phyloP scores from a whole-genome alignment of 1,140 invertebrate species.

The Eulimnadia texana region DNA sequence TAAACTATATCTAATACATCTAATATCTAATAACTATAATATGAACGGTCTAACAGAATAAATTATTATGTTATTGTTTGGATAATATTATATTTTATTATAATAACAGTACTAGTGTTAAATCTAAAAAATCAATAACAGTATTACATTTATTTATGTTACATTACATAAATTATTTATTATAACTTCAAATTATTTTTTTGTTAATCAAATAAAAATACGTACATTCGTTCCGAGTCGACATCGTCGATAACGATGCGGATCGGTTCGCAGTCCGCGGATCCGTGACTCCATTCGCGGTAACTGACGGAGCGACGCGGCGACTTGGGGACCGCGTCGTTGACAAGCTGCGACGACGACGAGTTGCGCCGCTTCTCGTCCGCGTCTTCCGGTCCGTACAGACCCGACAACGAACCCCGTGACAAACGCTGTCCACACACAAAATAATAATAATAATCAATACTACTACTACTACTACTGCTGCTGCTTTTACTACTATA shows the following conservation, averaged over 20 bases:
- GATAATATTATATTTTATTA: too few species aligned
- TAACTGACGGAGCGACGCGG: conserved; percentile 50
- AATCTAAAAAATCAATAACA: too few species aligned
- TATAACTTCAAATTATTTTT: neutral
- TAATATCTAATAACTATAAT: too few species aligned
- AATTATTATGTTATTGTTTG: too few species aligned
- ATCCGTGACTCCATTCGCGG: conserved; percentile 33
- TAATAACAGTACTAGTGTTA: too few species aligned
- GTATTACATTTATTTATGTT: neutral
- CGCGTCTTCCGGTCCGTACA: conserved; percentile 15
- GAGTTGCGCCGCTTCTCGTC: conserved; percentile 52
- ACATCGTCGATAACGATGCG: conserved; percentile 86
- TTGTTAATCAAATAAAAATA: neutral
- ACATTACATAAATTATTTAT: neutral
- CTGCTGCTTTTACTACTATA: too few species aligned
- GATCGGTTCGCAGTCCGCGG: conserved; percentile 66
- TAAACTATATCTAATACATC: too few species aligned
- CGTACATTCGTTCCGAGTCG: conserved; percentile 32
- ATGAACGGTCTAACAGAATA: too few species aligned
- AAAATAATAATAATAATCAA: too few species aligned
- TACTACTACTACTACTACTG: too few species aligned
- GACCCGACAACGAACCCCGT: neutral
- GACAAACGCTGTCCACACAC: neutral
- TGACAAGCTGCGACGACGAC: too few species aligned
- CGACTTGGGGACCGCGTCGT: neutral